Percentiles rank a stretch among this genome's conserved stretches.
Evolutionary conservation across 2,888 invertebrate species (phyloP).

Genomic region (Lasioglossum zephyrum): DNA sequence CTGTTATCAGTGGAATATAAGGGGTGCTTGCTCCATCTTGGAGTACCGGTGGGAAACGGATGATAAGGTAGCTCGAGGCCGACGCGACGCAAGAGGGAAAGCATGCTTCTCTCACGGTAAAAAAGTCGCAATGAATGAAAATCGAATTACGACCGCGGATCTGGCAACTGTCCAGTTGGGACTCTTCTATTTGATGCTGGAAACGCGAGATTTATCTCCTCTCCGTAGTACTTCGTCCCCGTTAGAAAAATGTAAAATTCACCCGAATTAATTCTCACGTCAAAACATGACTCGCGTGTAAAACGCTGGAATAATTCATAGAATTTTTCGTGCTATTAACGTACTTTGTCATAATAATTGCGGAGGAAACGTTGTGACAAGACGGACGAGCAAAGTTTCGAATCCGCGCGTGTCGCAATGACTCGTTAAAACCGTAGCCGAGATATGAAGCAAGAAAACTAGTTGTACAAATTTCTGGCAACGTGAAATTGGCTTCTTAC

Average conservation of each 20-base stretch:
- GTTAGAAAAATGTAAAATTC: slow-evolving; percentile 13
- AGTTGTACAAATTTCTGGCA: slow-evolving; percentile 39
- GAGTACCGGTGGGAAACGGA: slow-evolving; percentile 52
- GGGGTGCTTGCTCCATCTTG: slow-evolving; percentile 71
- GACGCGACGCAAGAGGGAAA: slow-evolving; percentile 33
- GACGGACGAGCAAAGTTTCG: neutral
- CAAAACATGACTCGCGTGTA: neutral
- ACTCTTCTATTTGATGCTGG: slow-evolving; percentile 45
- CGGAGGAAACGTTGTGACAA: neutral
- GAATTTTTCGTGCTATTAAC: neutral
- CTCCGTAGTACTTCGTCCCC: slow-evolving; percentile 18
- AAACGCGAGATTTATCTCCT: slow-evolving; percentile 52
- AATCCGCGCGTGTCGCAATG: neutral
- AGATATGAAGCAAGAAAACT: slow-evolving; percentile 7
- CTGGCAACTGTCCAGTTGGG: slow-evolving; percentile 66
- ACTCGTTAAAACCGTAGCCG: slow-evolving; percentile 23
- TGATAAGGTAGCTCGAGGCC: slow-evolving; percentile 68
- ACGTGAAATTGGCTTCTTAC: slow-evolving; percentile 7
- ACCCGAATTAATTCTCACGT: neutral
- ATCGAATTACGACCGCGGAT: slow-evolving; percentile 53
- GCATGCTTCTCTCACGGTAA: slow-evolving; percentile 59
- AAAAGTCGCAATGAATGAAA: slow-evolving; percentile 58
- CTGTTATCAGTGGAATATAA: slow-evolving; percentile 28
- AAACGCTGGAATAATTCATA: neutral
- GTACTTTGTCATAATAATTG: neutral